phyloP scores from a whole-genome alignment of 2,888 invertebrate species.

The Pantelozetes paolii region DNA sequence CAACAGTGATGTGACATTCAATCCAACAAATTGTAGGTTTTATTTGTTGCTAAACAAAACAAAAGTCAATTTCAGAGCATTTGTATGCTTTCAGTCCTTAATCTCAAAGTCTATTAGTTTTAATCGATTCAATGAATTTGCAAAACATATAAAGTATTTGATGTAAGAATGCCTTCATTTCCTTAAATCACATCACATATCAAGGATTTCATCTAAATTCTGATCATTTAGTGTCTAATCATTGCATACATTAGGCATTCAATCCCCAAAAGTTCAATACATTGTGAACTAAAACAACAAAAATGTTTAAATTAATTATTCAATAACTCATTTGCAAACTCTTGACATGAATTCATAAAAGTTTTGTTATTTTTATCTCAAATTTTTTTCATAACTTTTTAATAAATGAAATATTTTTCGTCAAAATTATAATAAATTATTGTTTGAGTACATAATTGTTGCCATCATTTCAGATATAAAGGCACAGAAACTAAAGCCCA shows the following conservation, averaged over 20 bases:
- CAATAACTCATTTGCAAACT: too few relatives aligned
- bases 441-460: background rate
- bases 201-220: background rate
- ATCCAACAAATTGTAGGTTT: too few relatives aligned
- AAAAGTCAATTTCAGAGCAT: too few relatives aligned
- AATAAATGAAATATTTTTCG: background rate
- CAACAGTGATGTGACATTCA: too few relatives aligned
- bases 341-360: background rate
- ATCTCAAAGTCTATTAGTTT: too few relatives aligned
- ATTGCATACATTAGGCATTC: background rate
- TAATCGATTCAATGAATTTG: too few relatives aligned
- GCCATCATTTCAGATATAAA: constrained; percentile 19
- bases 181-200: background rate
- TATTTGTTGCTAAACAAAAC: too few relatives aligned
- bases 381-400: constrained; percentile 19
- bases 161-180: constrained; percentile 3
- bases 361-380: background rate
- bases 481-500: constrained; percentile 9
- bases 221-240: background rate
- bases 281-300: too few relatives aligned
- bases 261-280: background rate
- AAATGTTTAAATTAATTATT: too few relatives aligned
- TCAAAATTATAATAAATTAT: background rate
- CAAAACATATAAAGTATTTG: too few relatives aligned
- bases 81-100: too few relatives aligned